Evolutionary conservation across 37 sponge, comb jelly and placozoan genomes (phyloP).

Genomic region (Aplysina aerophoba): DNA sequence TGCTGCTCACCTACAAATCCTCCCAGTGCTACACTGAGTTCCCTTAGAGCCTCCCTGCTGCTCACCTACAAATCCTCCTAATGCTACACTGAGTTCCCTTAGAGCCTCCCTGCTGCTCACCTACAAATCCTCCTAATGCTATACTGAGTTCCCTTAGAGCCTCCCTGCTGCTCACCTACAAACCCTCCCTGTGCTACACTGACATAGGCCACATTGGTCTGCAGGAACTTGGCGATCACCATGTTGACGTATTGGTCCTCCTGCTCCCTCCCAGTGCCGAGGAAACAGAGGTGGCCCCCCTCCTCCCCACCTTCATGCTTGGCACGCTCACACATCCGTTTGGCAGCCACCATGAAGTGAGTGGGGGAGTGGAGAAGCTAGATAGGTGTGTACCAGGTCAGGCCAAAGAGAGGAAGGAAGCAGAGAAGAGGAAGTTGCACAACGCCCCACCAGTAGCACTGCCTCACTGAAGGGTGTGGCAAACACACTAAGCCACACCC

Average conservation of each 20-base stretch:
- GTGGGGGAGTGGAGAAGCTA: slow-evolving; percentile 78
- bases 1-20: not conserved
- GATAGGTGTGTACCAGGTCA: not conserved
- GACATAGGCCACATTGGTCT: slow-evolving; percentile 72
- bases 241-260: slow-evolving; percentile 94
- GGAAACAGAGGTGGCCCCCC: slow-evolving; percentile 87
- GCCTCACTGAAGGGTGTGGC: no score
- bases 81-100: not conserved
- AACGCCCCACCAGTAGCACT: no score
- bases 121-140: not conserved
- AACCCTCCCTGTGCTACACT: slow-evolving; percentile 83
- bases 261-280: slow-evolving; percentile 87
- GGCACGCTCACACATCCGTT: slow-evolving; percentile 65
- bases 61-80: not conserved
- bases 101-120: no score
- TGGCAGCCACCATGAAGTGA: slow-evolving; percentile 72
- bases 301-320: slow-evolving; percentile 43
- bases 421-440: no score
- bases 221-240: slow-evolving; percentile 95
- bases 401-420: no score
- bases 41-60: not conserved
- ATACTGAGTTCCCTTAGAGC: not conserved
- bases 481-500: no score
- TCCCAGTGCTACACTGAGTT: not conserved
- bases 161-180: slow-evolving; percentile 50